Evolutionary conservation across 2,797 vertebrate genomes (phyloP).

Genomic region (Sphenodon punctatus): DNA sequence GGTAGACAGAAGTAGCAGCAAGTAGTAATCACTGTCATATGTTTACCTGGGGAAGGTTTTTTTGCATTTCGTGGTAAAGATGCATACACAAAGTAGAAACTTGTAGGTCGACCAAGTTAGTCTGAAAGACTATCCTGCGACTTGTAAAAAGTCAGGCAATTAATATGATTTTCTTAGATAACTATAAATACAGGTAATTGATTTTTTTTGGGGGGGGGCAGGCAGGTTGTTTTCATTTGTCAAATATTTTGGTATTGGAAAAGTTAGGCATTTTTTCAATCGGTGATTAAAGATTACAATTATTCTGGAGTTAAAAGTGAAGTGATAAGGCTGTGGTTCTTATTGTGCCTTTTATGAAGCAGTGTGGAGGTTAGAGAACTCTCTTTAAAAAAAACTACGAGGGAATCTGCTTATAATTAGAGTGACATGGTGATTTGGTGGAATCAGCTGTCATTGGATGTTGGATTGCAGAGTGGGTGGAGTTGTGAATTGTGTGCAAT

Average conservation of each 20-base stretch:
- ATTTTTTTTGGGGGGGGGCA: too few species aligned
- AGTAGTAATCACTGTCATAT: background rate
- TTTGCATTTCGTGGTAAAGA: too few species aligned
- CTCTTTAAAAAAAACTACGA: background rate
- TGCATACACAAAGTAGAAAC: too few species aligned
- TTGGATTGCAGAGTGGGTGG: background rate
- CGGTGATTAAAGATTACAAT: background rate
- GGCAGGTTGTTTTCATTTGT: too few species aligned
- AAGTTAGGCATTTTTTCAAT: too few species aligned
- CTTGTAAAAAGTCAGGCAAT: too few species aligned
- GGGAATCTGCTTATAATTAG: rapidly evolving
- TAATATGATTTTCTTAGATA: too few species aligned
- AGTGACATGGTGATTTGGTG: background rate
- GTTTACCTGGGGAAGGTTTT: too few species aligned
- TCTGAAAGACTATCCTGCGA: too few species aligned
- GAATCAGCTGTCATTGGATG: background rate
- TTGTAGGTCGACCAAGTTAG: too few species aligned
- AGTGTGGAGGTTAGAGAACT: background rate
- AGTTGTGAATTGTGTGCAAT: background rate
- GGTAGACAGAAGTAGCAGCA: background rate
- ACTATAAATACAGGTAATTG: too few species aligned
- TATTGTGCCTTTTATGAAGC: background rate
- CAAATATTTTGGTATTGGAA: too few species aligned
- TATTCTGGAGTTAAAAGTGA: background rate
- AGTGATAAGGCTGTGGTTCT: background rate